These are phyloP conservation scores for Cotesia glomerata DNA, from an alignment of 1,140 invertebrate genomes.

Conservation along the genomic window DNA sequence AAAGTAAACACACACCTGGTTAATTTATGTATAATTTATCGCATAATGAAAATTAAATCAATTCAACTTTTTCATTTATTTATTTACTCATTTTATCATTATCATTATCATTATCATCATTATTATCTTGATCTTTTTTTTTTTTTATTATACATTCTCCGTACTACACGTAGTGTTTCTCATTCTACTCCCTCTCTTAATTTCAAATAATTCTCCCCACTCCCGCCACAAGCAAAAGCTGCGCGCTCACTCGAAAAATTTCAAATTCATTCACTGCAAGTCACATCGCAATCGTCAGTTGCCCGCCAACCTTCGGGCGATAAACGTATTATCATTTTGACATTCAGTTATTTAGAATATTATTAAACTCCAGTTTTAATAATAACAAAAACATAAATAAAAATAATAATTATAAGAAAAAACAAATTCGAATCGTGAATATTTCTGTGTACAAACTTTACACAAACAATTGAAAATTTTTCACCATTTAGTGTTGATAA, in stretches of 20 bases:
- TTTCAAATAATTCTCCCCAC: slow-evolving; percentile 2
- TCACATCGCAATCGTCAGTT: slow-evolving; percentile 29
- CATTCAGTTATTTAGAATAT: background rate
- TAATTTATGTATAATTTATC: too few species aligned
- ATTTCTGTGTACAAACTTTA: too few species aligned
- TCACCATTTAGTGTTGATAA: too few species aligned
- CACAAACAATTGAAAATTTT: too few species aligned
- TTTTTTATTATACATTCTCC: background rate
- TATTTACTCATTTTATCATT: slow-evolving; percentile 3
- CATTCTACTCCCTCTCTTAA: background rate
- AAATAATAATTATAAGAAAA: too few species aligned
- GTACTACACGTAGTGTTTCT: slow-evolving; percentile 14
- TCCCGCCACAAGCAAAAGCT: background rate
- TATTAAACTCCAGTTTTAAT: too few species aligned
- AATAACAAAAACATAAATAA: too few species aligned
- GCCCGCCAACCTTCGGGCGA: background rate
- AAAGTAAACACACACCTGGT: too few species aligned
- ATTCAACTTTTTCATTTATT: background rate
- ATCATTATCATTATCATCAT: too few species aligned
- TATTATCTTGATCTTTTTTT: background rate
- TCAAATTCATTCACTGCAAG: slow-evolving; percentile 41
- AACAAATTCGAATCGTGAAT: too few species aligned
- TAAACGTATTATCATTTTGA: background rate
- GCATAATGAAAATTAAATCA: background rate
- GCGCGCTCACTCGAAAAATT: slow-evolving; percentile 29